A percentile compares a stretch with the other conserved stretches of the same genome.
Evolutionary conservation across 2,113 vertebrate genomes (phyloP).

Genomic region (Echinops telfairi): DNA sequence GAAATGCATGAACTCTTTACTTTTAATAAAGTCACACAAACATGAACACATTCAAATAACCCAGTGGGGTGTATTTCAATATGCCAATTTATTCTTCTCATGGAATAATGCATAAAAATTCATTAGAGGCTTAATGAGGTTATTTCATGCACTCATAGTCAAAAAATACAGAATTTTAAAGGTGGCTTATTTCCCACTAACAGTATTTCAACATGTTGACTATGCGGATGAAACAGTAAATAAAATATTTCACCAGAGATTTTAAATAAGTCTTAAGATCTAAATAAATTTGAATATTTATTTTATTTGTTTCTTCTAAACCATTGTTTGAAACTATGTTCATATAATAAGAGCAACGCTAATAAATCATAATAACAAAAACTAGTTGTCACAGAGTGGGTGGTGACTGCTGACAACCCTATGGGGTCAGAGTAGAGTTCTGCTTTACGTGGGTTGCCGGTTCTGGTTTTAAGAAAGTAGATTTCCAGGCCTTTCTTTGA

Average conservation of each 20-base stretch:
- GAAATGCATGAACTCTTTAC: not conserved
- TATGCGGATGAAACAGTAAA: conserved; percentile 48
- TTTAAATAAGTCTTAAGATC: conserved; percentile 39
- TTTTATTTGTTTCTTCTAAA: conserved; percentile 25
- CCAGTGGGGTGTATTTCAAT: not conserved
- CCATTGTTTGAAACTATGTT: conserved; percentile 29
- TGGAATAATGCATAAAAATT: conserved; percentile 9
- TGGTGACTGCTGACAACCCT: not conserved
- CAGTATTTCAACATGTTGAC: conserved; percentile 57
- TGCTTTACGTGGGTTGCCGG: not conserved
- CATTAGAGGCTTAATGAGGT: conserved; percentile 9
- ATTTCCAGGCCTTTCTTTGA: not conserved
- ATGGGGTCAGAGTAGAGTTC: not conserved
- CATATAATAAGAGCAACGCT: not conserved
- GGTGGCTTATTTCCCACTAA: conserved; percentile 46
- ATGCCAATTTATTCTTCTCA: conserved; percentile 42
- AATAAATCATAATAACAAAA: not conserved
- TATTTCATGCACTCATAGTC: conserved; percentile 9
- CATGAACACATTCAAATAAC: not conserved
- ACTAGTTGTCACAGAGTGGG: not conserved
- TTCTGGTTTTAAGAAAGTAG: not conserved
- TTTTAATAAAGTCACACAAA: conserved; percentile 38
- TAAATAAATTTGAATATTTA: conserved; percentile 41
- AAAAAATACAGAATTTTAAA: conserved; percentile 27
- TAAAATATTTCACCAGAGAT: conserved; percentile 31